Percentiles rank a stretch among this genome's conserved stretches.
These are phyloP conservation scores for Drosophila ezoana DNA, from an alignment of 2,888 invertebrate genomes.

Conservation along the genomic window DNA sequence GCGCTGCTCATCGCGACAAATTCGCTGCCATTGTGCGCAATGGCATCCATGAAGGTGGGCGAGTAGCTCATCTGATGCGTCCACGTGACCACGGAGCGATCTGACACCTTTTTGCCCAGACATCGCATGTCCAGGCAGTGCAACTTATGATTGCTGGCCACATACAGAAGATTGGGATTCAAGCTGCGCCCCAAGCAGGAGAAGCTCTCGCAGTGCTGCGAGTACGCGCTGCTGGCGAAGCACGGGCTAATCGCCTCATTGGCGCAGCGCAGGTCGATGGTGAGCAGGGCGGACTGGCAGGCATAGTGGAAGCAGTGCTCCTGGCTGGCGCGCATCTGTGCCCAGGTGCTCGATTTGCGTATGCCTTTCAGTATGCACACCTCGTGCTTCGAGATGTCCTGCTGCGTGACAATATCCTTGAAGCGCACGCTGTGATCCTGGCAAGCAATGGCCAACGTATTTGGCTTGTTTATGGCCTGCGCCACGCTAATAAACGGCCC, in stretches of 20 bases:
- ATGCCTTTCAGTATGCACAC: slow-evolving; percentile 50
- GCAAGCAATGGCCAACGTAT: slow-evolving; percentile 71
- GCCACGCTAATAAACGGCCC: slow-evolving; percentile 80
- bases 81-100: slow-evolving; percentile 76
- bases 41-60: slow-evolving; percentile 77
- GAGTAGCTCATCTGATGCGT: slow-evolving; percentile 80
- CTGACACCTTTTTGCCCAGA: slow-evolving; percentile 58
- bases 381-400: slow-evolving; percentile 52
- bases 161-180: slow-evolving; percentile 78
- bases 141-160: slow-evolving; percentile 82
- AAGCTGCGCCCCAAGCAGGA: slow-evolving; percentile 70
- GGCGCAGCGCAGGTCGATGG: slow-evolving; percentile 75
- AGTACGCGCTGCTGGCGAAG: slow-evolving; percentile 59
- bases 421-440: slow-evolving; percentile 77
- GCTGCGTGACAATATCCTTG: slow-evolving; percentile 44
- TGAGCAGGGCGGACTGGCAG: slow-evolving; percentile 64
- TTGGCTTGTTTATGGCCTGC: slow-evolving; percentile 54
- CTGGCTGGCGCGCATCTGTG: slow-evolving; percentile 44
- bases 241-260: slow-evolving; percentile 50
- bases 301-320: slow-evolving; percentile 76
- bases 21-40: slow-evolving; percentile 62
- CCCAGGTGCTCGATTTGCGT: slow-evolving; percentile 69
- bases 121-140: slow-evolving; percentile 80
- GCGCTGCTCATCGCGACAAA: slow-evolving; percentile 74
- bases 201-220: slow-evolving; percentile 73